phyloP scores from a whole-genome alignment of 2,888 invertebrate genomes.

The Mantis religiosa region DNA sequence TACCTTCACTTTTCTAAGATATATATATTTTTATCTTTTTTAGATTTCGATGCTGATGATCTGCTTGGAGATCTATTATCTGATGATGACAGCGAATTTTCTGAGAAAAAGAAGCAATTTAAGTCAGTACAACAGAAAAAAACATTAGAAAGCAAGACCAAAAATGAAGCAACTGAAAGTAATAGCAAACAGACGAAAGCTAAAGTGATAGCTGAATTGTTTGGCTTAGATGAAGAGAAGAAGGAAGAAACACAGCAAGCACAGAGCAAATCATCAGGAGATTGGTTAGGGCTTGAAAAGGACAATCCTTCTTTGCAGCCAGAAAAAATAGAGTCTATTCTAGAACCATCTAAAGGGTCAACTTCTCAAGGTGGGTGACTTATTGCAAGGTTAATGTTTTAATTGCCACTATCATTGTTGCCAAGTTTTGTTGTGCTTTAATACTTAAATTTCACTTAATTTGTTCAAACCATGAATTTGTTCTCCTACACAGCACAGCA shows the following conservation, averaged over 20 bases:
- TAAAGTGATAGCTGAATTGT: slow-evolving; percentile 17
- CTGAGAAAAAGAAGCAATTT: not conserved
- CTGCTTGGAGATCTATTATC: slow-evolving; percentile 62
- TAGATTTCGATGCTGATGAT: slow-evolving; percentile 51
- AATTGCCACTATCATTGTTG: too few species aligned
- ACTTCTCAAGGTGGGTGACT: not conserved
- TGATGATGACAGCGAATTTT: slow-evolving; percentile 44
- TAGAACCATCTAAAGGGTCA: not conserved
- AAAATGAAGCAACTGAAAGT: not conserved
- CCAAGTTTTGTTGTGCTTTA: too few species aligned
- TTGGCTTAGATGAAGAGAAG: slow-evolving; percentile 16
- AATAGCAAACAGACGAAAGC: not conserved
- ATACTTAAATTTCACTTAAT: too few species aligned
- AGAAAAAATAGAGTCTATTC: not conserved
- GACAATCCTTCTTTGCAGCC: not conserved
- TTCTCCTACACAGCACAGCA: too few species aligned
- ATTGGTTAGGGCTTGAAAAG: not conserved
- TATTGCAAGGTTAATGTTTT: not conserved
- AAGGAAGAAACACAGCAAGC: not conserved
- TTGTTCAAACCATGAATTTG: too few species aligned
- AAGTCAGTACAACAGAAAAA: not conserved
- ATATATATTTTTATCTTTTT: not conserved
- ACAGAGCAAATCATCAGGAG: not conserved
- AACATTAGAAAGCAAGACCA: not conserved
- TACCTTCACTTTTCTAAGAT: too few species aligned